Evolutionary conservation across 2,797 vertebrate genomes (phyloP).

Genomic region (Salarias fasciatus): DNA sequence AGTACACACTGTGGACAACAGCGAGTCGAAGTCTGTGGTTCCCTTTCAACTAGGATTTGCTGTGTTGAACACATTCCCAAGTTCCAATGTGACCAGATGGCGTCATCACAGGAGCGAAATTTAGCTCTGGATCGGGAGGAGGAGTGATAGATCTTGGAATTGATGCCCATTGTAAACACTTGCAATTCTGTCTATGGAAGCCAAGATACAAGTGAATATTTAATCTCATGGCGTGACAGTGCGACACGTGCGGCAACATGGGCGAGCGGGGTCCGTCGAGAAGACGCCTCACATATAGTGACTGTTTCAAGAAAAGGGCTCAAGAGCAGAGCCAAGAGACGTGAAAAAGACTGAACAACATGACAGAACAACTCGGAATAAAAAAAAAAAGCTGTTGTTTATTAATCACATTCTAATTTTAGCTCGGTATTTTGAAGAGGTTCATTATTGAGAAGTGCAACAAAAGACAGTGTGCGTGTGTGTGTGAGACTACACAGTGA

Average conservation of each 20-base stretch:
- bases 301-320: conserved; percentile 11
- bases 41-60: conserved; percentile 44
- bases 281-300: conserved; percentile 1
- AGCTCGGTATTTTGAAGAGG: conserved; percentile 14
- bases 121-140: conserved; percentile 49
- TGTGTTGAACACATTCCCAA: conserved; percentile 38
- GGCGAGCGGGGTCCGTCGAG: conserved; percentile 1
- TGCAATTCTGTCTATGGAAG: conserved; percentile 33
- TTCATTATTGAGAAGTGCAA: background rate
- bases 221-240: conserved; percentile 41
- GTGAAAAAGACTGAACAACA: conserved; percentile 9
- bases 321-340: background rate
- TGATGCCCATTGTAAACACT: conserved; percentile 57
- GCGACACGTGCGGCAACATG: conserved; percentile 31
- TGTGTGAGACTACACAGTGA: background rate
- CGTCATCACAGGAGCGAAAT: conserved; percentile 66
- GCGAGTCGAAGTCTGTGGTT: conserved; percentile 36
- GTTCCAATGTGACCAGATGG: conserved; percentile 76
- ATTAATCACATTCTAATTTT: conserved; percentile 26
- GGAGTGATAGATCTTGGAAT: conserved; percentile 56
- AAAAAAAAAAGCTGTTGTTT: conserved; percentile 38
- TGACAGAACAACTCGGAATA: conserved; percentile 4
- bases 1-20: conserved; percentile 12
- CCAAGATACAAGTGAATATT: conserved; percentile 57
- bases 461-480: background rate